Conservation (phyloP, 2,113 vertebrate genomes). For the Myanophis thanlyinensis region DNA sequence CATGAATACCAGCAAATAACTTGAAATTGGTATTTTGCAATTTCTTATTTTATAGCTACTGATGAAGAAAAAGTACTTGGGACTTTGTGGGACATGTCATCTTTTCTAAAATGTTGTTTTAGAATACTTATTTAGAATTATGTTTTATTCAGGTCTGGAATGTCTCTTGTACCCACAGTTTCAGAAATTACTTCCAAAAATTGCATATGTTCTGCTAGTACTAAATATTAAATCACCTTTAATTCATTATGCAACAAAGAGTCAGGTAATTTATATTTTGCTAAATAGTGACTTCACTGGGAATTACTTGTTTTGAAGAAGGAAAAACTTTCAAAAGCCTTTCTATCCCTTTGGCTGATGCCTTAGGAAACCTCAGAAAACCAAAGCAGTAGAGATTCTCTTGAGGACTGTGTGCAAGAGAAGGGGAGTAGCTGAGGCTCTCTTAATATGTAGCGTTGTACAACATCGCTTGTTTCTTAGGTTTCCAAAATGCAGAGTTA, state of each 20-base stretch:
- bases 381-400: neutral
- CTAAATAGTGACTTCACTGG: too few species aligned
- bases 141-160: neutral
- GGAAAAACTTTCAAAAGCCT: neutral
- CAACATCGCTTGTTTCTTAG: neutral
- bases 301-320: neutral
- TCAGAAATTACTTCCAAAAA: neutral
- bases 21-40: neutral
- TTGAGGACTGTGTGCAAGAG: neutral
- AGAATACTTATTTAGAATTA: neutral
- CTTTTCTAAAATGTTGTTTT: neutral
- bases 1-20: neutral
- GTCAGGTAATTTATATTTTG: neutral
- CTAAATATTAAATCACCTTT: neutral
- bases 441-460: neutral
- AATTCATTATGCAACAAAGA: neutral
- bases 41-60: neutral
- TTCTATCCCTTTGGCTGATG: too few species aligned
- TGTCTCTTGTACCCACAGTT: neutral
- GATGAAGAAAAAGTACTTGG: neutral
- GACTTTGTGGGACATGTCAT: neutral
- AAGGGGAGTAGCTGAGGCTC: neutral
- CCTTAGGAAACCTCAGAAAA: neutral
- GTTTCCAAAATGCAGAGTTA: neutral
- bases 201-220: neutral